Evolutionary conservation across 2,113 vertebrate genomes (phyloP), one percentile per base, ranked within the genome.

Genomic region (Dipodomys stephensi): DNA sequence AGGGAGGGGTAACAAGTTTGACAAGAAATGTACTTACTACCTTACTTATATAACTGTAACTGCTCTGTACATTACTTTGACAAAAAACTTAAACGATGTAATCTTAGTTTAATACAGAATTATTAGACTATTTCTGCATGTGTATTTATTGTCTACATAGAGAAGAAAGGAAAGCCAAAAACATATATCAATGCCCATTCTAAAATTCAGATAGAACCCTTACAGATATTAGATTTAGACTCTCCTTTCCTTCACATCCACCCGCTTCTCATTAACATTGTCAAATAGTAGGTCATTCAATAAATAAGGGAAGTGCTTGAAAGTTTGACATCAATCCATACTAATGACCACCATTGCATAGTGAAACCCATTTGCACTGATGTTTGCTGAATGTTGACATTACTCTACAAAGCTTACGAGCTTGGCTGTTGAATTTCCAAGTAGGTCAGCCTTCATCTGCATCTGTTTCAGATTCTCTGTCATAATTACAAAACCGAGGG

Each of bases 391-490:
- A 23, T 93, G 49, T 83, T 95, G 82, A 94, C 39, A 87, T 93
- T 83, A 88, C 57, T 71, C 78, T 95, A 88, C 35, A 86, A 83
- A 95, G 30, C 82, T 94, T 22, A 87, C 44, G 82, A 27, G 76
- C 3, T 44, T 62, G 32, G 10, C 65, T 82, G 44, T 76, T 83
- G 91, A 97, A 92, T 91, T 76, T 95, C 69, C 71, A 97, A 96
- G 76, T 96, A 90, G 91, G 94, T 95, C 90, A 91, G 65, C n/a
- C 27, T 96, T 87, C 72, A 96, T 83, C 71, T 79, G 83, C 91
- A 91, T 95, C 88, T 96, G 89, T 8, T 93, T 90, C 1, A 64
- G 80, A 94, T 64, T 92, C 23, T 92, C 53, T 92, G 25, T 88
- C 46, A 46, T 82, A 87, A 95, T 25, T 95, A 84, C 64, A 80